phyloP scores from a whole-genome alignment of 2,888 invertebrate species.

The Mesoligia furuncula region DNA sequence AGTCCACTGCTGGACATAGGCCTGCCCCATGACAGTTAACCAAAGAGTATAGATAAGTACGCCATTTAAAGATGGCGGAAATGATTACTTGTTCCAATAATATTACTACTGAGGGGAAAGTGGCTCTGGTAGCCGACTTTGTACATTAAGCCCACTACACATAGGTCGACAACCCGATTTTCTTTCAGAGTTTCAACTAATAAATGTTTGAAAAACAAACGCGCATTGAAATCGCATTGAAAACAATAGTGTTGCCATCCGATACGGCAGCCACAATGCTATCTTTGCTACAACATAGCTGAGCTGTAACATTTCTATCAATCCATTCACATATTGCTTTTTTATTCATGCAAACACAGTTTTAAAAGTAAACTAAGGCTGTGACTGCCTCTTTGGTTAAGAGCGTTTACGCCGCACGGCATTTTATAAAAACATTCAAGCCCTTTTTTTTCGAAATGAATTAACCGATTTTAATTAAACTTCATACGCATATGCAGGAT shows the following conservation, averaged over 20 bases:
- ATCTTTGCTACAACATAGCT: constrained; percentile 21
- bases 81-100: not conserved
- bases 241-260: constrained; percentile 43
- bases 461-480: too few species aligned
- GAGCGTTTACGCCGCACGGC: too few species aligned
- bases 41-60: too few species aligned
- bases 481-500: too few species aligned
- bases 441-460: too few species aligned
- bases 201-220: constrained; percentile 38
- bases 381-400: not conserved
- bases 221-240: constrained; percentile 26
- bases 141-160: not conserved
- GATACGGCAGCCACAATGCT: constrained; percentile 33
- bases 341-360: constrained; percentile 6
- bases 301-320: constrained; percentile 17
- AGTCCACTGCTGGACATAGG: too few species aligned
- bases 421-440: too few species aligned
- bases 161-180: not conserved
- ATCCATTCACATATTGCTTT: constrained; percentile 12
- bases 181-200: not conserved
- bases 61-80: not conserved
- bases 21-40: too few species aligned
- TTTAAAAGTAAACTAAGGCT: constrained; percentile 7
- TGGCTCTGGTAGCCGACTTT: not conserved
- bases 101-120: not conserved